Conservation (phyloP, 2,113 vertebrate species). For the Malurus alboscapulatus region DNA sequence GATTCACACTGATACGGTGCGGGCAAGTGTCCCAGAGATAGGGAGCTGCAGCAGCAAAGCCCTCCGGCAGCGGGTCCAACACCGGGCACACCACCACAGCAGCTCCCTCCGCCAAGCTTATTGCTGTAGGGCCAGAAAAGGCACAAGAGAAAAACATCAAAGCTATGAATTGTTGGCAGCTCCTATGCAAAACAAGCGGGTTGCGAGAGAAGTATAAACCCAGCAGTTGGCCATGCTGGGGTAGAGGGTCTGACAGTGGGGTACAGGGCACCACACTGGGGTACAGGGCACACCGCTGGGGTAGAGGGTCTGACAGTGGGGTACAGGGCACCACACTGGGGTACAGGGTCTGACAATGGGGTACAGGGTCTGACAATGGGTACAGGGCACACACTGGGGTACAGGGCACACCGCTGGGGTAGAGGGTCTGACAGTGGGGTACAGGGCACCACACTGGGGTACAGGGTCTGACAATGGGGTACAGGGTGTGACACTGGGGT, state of each 20-base stretch:
- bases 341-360: background rate
- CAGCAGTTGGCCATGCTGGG: rapidly evolving
- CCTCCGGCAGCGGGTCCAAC: background rate
- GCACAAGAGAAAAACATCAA: background rate
- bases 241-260: no score
- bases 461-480: no score
- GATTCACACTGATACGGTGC: rapidly evolving
- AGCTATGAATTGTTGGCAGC: background rate
- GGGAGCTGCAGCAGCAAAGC: background rate
- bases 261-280: rapidly evolving
- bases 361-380: no score
- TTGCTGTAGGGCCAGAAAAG: background rate
- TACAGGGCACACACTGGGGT: rapidly evolving
- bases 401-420: no score
- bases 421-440: no score
- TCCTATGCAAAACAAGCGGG: background rate
- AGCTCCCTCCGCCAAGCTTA: background rate
- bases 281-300: background rate
- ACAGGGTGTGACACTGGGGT: no score
- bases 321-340: rapidly evolving
- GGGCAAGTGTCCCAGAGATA: background rate
- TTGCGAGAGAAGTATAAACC: rapidly evolving
- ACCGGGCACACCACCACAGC: background rate
- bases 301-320: no score
- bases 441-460: no score